Evolutionary conservation across 2,888 invertebrate species (phyloP).

Genomic region (Watsonalla cultraria): DNA sequence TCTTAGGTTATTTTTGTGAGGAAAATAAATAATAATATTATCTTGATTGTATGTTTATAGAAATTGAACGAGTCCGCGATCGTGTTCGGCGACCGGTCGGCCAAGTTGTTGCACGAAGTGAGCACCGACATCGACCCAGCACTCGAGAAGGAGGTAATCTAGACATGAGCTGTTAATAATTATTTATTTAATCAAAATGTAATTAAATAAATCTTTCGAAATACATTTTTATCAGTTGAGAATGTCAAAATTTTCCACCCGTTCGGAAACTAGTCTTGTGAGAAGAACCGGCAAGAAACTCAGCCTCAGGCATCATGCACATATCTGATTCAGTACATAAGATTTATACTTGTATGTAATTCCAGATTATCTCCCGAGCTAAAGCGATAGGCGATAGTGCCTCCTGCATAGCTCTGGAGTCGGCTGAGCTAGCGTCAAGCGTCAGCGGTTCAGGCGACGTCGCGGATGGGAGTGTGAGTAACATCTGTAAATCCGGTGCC

Average conservation of each 20-base stretch:
- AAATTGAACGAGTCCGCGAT: conserved; percentile 45
- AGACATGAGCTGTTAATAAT: too few species aligned
- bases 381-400: conserved; percentile 45
- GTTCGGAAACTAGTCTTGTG: too few species aligned
- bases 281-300: too few species aligned
- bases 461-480: conserved; percentile 9
- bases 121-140: conserved; percentile 40
- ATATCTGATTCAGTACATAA: too few species aligned
- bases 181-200: background rate
- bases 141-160: conserved; percentile 45
- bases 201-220: background rate
- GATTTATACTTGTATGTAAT: background rate
- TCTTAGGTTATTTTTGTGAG: background rate
- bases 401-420: conserved; percentile 33
- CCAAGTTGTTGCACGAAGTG: conserved; percentile 41
- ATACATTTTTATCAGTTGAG: too few species aligned
- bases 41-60: conserved; percentile 24
- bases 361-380: conserved; percentile 40
- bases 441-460: conserved; percentile 4
- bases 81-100: conserved; percentile 40
- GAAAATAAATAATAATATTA: background rate
- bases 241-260: too few species aligned
- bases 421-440: conserved; percentile 7
- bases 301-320: too few species aligned
- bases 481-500: conserved; percentile 28